A percentile compares a stretch with the other conserved stretches of the same genome.
These are phyloP conservation scores for Brenthis hecate DNA, from an alignment of 2,888 invertebrate species.

Conservation along the genomic window DNA sequence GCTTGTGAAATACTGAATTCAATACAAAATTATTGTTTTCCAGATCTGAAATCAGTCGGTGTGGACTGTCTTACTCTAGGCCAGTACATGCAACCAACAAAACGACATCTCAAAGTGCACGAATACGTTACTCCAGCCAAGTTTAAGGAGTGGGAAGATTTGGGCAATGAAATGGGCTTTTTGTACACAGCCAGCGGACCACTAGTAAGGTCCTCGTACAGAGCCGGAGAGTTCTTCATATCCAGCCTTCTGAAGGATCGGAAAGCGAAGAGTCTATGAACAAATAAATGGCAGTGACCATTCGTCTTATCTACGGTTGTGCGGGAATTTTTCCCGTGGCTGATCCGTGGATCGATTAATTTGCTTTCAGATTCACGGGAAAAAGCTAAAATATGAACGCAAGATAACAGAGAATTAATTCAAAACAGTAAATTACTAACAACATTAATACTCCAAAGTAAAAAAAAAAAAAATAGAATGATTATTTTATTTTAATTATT, in stretches of 20 bases:
- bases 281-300: slow-evolving; percentile 11
- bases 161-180: slow-evolving; percentile 94
- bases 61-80: slow-evolving; percentile 99
- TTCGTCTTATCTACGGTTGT: not conserved
- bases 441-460: too few relatives aligned
- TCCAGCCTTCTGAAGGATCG: slow-evolving; percentile 88
- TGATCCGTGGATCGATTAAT: too few relatives aligned
- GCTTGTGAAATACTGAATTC: too few relatives aligned
- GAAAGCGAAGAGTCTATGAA: slow-evolving; percentile 68
- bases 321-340: too few relatives aligned
- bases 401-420: too few relatives aligned
- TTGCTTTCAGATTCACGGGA: too few relatives aligned
- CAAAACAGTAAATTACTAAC: too few relatives aligned
- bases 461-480: too few relatives aligned
- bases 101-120: slow-evolving; percentile 94
- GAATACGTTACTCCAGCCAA: slow-evolving; percentile 98
- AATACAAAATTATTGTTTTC: slow-evolving; percentile 23
- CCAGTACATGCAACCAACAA: slow-evolving; percentile 99
- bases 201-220: slow-evolving; percentile 97
- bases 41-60: slow-evolving; percentile 89
- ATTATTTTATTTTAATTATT: too few relatives aligned
- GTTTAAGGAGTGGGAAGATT: slow-evolving; percentile 92
- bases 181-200: slow-evolving; percentile 98
- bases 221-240: slow-evolving; percentile 98
- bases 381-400: too few relatives aligned